A percentile compares a stretch with the other conserved stretches of the same genome.
Evolutionary conservation across 2,888 invertebrate species (phyloP).

Genomic region (Idaea straminata): DNA sequence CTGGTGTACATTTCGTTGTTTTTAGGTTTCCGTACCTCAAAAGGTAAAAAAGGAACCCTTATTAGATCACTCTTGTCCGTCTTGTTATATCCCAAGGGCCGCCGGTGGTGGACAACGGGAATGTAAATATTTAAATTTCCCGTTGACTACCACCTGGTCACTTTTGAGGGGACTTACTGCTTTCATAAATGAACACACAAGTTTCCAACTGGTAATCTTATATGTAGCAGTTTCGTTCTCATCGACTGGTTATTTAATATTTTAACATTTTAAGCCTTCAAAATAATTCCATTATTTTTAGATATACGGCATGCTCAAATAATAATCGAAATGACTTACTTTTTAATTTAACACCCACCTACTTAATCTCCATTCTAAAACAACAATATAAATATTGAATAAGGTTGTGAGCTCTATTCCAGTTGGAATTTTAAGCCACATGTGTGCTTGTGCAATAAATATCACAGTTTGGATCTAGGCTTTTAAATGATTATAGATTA

Average conservation of each 20-base stretch:
- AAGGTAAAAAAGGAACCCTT: too few species aligned
- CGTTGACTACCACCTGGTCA: too few species aligned
- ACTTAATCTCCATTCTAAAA: constrained; percentile 62
- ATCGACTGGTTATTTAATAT: constrained; percentile 22
- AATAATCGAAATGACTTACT: constrained; percentile 41
- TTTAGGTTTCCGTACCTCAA: too few species aligned
- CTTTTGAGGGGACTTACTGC: too few species aligned
- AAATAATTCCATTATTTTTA: constrained; percentile 54
- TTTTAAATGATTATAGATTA: constrained; percentile 82
- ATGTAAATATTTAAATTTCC: too few species aligned
- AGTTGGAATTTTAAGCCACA: constrained; percentile 78
- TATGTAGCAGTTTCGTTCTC: not conserved
- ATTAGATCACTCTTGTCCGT: too few species aligned
- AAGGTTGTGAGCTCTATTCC: constrained; percentile 81
- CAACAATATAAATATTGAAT: constrained; percentile 59
- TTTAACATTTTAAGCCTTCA: constrained; percentile 33
- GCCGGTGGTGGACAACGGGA: too few species aligned
- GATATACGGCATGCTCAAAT: constrained; percentile 59
- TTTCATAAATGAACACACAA: not conserved
- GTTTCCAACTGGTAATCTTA: not conserved
- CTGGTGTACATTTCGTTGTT: too few species aligned
- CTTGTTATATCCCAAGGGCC: too few species aligned
- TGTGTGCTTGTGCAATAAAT: constrained; percentile 82
- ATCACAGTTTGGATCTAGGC: constrained; percentile 82
- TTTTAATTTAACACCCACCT: constrained; percentile 57